Evolutionary conservation across 2,113 vertebrate genomes (phyloP), one percentile per base, ranked within the genome.

Genomic region (Tychaedon coryphoeus): DNA sequence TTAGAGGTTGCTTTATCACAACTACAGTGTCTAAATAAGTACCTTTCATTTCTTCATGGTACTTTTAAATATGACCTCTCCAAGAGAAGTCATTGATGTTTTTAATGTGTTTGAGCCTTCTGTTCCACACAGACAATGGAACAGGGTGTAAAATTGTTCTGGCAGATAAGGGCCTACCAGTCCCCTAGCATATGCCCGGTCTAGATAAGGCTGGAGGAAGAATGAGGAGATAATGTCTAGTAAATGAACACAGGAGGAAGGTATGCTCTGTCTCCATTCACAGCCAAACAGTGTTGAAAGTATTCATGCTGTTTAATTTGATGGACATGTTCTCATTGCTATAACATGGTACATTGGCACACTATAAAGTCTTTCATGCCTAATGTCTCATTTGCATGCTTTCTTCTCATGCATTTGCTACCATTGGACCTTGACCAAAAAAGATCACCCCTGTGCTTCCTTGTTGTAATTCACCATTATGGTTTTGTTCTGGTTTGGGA

Each of bases 201-300:
- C 50, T 79, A 94, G 81, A 88, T 94, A 95, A 96, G 66, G 42
- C 53, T 79, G 77, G n/a, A 88, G 40, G 16, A 96, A 50, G 25
- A 93, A 56, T 24, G 14, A 31, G 19, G 31, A 90, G 77, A 86
- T 85, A 93, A 85, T 26, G 54, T 85, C 58, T 90, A 61, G 66
- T 61, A 88, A 91, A 85, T 56, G 31, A 85, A 33, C 25, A 65
- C n/a, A 75, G 22, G 14, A 79, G 45, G 33, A 93, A 88, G 28
- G 6, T 51, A 25, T 89, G 8, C 33, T 93, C 58, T 79, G 25
- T 53, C 31, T 36, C 34, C 47, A 19, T 64, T 81, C 61, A 24
- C 31, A 72, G 61, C 9, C 66, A 92, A 51, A 69, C 14, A 54
- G 34, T n/a, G 6, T 72, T 89, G 57, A 34, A 93, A 87, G 70